phyloP scores from a whole-genome alignment of 2,113 vertebrate genomes.

The Brachyistius frenatus region DNA sequence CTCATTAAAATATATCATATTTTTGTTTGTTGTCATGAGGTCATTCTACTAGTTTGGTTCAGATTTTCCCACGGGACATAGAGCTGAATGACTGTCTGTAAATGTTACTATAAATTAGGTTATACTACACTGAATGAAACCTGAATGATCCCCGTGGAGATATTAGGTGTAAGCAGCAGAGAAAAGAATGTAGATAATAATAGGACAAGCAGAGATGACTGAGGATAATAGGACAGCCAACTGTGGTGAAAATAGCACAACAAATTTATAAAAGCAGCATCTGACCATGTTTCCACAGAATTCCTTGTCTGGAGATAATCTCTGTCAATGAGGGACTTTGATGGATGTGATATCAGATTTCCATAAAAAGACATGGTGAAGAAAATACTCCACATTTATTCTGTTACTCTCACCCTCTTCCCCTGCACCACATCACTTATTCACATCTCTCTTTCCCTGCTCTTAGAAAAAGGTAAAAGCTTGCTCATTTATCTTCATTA shows the following conservation, averaged over 20 bases:
- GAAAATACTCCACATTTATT: constrained; percentile 9
- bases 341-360: constrained; percentile 44
- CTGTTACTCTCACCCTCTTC: constrained; percentile 12
- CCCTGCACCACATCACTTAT: constrained; percentile 21
- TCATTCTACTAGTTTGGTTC: constrained; percentile 12
- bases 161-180: constrained; percentile 48
- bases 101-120: constrained; percentile 46
- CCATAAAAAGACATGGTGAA: neutral
- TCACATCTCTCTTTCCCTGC: constrained; percentile 7
- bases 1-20: constrained; percentile 19
- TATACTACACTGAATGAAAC: constrained; percentile 46
- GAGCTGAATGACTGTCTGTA: constrained; percentile 20
- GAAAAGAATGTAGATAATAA: constrained; percentile 26
- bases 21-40: constrained; percentile 15
- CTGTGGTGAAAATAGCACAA: constrained; percentile 28
- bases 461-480: constrained; percentile 30
- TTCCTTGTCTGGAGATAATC: constrained; percentile 10
- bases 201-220: constrained; percentile 25
- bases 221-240: constrained; percentile 14
- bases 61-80: constrained; percentile 31
- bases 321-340: constrained; percentile 5
- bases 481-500: constrained; percentile 65
- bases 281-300: constrained; percentile 27
- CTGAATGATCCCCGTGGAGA: constrained; percentile 52
- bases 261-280: constrained; percentile 18